Conservation (phyloP, 2,797 vertebrate species). For the Adelosebastes latens region DNA sequence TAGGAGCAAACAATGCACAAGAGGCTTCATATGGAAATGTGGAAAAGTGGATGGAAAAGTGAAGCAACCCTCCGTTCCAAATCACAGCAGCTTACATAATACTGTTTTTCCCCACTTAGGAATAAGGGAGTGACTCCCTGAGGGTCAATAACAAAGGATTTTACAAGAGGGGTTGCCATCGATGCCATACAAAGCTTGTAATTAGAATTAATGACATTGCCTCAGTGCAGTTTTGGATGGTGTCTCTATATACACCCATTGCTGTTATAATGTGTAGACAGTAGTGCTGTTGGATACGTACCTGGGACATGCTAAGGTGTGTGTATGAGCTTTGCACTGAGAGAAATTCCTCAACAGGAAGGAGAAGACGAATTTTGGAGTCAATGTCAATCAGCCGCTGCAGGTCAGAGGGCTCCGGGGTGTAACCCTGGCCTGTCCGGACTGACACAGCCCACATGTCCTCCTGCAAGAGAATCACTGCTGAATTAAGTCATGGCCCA, state of each 20-base stretch:
- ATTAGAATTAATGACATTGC: conserved; percentile 22
- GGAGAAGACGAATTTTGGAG: conserved; percentile 82
- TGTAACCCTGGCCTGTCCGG: conserved; percentile 84
- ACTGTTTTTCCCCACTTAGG: conserved; percentile 16
- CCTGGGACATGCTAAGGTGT: conserved; percentile 60
- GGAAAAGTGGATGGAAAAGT: conserved; percentile 49
- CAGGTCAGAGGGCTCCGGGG: conserved; percentile 80
- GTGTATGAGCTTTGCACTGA: conserved; percentile 61
- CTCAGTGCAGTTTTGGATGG: background rate
- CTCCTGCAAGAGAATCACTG: conserved; percentile 56
- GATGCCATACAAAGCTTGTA: conserved; percentile 31
- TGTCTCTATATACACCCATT: conserved; percentile 15
- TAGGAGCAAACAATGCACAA: conserved; percentile 19
- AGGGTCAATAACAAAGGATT: conserved; percentile 52
- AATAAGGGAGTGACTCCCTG: conserved; percentile 18
- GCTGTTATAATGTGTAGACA: background rate
- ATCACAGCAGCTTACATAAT: conserved; percentile 36
- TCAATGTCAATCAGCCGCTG: conserved; percentile 87
- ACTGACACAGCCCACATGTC: conserved; percentile 65
- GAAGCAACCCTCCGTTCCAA: conserved; percentile 37
- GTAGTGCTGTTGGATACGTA: conserved; percentile 48
- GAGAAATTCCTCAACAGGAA: conserved; percentile 71
- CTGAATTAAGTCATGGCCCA: conserved; percentile 23
- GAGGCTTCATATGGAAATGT: conserved; percentile 21
- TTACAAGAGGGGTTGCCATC: conserved; percentile 49